These are phyloP conservation scores for Drosophila formosana DNA, from an alignment of 2,888 invertebrate species.

Conservation along the genomic window DNA sequence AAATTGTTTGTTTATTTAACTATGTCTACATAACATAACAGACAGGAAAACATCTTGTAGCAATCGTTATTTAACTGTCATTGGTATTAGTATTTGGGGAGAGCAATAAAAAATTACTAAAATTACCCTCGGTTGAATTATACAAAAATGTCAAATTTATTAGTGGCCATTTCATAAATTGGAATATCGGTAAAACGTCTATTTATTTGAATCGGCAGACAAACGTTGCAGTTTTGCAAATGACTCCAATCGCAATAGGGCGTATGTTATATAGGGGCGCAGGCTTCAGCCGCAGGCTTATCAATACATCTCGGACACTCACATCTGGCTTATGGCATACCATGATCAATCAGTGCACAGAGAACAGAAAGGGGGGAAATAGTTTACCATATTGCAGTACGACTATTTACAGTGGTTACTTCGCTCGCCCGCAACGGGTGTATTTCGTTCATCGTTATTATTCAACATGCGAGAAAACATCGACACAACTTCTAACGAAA, in stretches of 20 bases:
- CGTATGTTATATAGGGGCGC: conserved; percentile 36
- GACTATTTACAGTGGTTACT: conserved; percentile 3
- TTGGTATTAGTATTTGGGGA: background rate
- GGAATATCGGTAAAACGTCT: conserved; percentile 34
- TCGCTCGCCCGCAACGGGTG: conserved; percentile 16
- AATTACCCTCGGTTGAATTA: conserved; percentile 35
- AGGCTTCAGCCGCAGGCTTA: conserved; percentile 37
- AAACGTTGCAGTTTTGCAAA: conserved; percentile 37
- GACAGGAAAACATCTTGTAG: conserved; percentile 1
- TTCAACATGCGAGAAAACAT: conserved; percentile 56
- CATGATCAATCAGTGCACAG: conserved; percentile 28
- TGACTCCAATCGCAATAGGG: conserved; percentile 46
- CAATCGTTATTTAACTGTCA: conserved; percentile 24
- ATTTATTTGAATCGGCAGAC: conserved; percentile 36
- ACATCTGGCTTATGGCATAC: conserved; percentile 44
- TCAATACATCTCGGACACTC: conserved; percentile 43
- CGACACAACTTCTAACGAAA: conserved; percentile 85
- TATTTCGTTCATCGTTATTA: conserved; percentile 49
- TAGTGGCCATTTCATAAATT: conserved; percentile 56
- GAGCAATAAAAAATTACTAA: conserved; percentile 14
- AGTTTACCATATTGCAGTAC: conserved; percentile 6
- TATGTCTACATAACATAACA: background rate
- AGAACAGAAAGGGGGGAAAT: background rate
- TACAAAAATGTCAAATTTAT: conserved; percentile 69
- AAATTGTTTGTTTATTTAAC: background rate